Percentiles rank a stretch among this genome's conserved stretches.
phyloP scores from a whole-genome alignment of 2,797 vertebrate genomes.

The Cyclura pinguis region DNA sequence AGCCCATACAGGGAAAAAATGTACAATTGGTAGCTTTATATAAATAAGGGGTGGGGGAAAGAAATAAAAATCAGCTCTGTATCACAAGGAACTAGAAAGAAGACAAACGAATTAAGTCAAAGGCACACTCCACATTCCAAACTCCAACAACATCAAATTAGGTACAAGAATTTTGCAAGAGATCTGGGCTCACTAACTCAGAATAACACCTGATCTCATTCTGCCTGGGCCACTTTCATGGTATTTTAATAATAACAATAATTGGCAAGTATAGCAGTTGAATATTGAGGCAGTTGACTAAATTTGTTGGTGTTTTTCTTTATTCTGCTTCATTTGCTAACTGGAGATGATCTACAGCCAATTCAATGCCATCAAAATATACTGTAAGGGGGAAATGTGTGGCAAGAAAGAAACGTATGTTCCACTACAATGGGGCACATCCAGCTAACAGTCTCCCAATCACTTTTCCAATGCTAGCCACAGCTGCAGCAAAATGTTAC shows the following conservation, averaged over 20 bases:
- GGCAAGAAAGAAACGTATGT: background rate
- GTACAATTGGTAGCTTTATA: background rate
- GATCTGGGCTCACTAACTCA: background rate
- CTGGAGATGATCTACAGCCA: background rate
- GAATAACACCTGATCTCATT: background rate
- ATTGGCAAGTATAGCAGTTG: background rate
- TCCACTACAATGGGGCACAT: background rate
- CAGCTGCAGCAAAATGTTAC: background rate
- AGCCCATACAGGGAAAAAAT: background rate
- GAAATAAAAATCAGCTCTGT: too few species aligned
- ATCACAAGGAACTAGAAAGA: background rate
- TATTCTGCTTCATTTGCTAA: background rate
- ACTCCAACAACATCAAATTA: background rate
- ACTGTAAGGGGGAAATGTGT: background rate
- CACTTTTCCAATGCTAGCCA: constrained; percentile 32
- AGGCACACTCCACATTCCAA: background rate
- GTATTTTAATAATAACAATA: background rate
- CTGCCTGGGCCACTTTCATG: background rate
- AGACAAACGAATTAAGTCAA: background rate
- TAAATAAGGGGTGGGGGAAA: background rate
- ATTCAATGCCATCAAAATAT: background rate
- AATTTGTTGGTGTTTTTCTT: background rate
- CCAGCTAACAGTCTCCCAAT: background rate
- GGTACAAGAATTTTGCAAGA: background rate
- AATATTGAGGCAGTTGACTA: background rate